Conservation (phyloP, 2,797 vertebrate genomes). For the Pelodytes ibericus region DNA sequence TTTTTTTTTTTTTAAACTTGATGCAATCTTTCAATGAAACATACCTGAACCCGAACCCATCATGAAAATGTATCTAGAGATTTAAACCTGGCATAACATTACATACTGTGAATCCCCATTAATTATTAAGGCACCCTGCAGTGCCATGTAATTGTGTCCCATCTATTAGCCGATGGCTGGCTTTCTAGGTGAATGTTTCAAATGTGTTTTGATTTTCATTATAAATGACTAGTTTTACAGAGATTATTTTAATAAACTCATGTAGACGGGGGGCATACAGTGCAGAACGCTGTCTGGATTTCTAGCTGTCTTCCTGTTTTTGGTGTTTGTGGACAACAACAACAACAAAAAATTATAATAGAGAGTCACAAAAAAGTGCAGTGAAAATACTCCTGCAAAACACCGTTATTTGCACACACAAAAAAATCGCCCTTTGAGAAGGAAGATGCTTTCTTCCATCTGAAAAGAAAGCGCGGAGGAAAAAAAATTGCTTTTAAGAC, state of each 20-base stretch:
- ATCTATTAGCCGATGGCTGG: slow-evolving; percentile 27
- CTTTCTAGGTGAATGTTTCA: slow-evolving; percentile 39
- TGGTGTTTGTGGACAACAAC: background rate
- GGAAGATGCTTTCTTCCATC: background rate
- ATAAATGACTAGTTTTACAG: background rate
- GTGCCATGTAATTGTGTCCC: slow-evolving; percentile 62
- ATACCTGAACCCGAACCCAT: no score
- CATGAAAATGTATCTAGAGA: no score
- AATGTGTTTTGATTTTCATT: slow-evolving; percentile 27
- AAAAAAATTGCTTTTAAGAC: background rate
- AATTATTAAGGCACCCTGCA: slow-evolving; percentile 59
- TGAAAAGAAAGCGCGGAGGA: background rate
- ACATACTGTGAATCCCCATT: slow-evolving; percentile 39
- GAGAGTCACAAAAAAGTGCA: no score
- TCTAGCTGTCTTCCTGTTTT: background rate
- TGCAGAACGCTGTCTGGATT: background rate
- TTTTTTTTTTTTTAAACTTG: no score
- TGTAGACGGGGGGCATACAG: background rate
- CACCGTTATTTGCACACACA: background rate
- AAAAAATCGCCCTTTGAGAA: background rate
- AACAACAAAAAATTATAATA: no score
- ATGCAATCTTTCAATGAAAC: no score
- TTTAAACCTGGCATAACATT: slow-evolving; percentile 49
- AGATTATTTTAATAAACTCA: slow-evolving; percentile 52
- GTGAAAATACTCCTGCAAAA: no score